Base-by-base conservation (phyloP, 2,797 vertebrate genomes). In the Avahi laniger region DNA sequence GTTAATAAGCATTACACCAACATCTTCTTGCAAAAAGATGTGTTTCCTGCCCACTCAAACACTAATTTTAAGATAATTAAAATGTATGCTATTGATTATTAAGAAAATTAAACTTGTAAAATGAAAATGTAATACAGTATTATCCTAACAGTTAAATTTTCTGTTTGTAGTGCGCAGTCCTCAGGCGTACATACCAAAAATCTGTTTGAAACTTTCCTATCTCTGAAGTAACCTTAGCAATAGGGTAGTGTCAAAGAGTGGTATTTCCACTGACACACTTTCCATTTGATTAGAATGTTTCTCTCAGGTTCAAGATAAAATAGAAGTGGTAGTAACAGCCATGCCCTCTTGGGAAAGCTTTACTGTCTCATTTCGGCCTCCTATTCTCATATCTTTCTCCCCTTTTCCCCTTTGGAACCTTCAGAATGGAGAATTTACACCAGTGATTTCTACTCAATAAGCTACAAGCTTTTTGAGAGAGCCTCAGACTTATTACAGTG, bases 151-250 rank as follows among this genome's bases (percentile, higher is more conserved):
- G 95, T 81, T 96, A 95, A 81, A 38, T 84, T 82, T 94, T 96
- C 87, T 94, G 52, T 94, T 82, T 90, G 65, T 70, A 91, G n/a
- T 96, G 88, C 73, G 81, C 91, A 54, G 93, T 93, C 97, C 76
- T 88, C 87, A 46, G 95, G 87, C 91, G 52, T 69, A 96, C 48
- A 57, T 75, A 93, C 63, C 38, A 87, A 93, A 80, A 96, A 97
- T 85, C 70, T 86, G 59, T 65, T 84, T 93, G 70, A 90, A 96
- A 92, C 35, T 92, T 84, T 90, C 95, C 80, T 91, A 24, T 57
- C 83, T 87, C 93, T 93, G 50, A 80, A 89, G 91, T 95, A 97
- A 96, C 94, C 88, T 83, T 97, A 87, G 95, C 97, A 97, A 98
- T 88, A 91, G 61, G 65, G 73, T 24, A 57, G 81, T 76, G 41